phyloP scores from a whole-genome alignment of 2,888 invertebrate genomes.

The Lapara coniferarum region DNA sequence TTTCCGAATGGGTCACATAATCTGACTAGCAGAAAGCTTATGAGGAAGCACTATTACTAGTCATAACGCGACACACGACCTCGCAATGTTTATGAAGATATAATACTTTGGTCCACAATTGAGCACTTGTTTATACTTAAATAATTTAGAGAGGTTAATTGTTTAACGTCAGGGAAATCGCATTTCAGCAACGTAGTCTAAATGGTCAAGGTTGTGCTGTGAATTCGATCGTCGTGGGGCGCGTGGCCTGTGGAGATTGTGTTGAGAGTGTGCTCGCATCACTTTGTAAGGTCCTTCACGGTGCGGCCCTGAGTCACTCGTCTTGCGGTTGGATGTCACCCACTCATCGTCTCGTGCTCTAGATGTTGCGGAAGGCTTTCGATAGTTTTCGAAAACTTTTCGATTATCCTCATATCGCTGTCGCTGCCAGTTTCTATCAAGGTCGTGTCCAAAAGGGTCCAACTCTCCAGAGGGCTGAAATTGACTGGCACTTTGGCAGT shows the following conservation, averaged over 20 bases:
- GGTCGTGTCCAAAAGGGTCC: constrained; percentile 86
- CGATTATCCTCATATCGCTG: constrained; percentile 73
- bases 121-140: constrained; percentile 70
- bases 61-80: background rate
- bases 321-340: constrained; percentile 62
- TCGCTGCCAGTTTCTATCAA: constrained; percentile 82
- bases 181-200: constrained; percentile 85
- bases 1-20: constrained; percentile 1
- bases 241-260: constrained; percentile 83
- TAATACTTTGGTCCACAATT: constrained; percentile 81
- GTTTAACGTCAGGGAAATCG: constrained; percentile 84
- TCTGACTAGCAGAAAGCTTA: constrained; percentile 31
- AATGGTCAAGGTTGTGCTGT: constrained; percentile 86
- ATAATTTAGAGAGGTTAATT: constrained; percentile 51
- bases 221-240: constrained; percentile 84
- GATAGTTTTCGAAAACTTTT: constrained; percentile 67
- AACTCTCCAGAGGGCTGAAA: constrained; percentile 86
- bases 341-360: constrained; percentile 66
- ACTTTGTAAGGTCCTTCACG: constrained; percentile 77
- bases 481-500: constrained; percentile 81
- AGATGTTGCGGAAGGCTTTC: constrained; percentile 55
- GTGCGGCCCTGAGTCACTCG: constrained; percentile 71
- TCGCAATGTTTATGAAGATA: constrained; percentile 36
- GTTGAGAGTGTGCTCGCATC: constrained; percentile 85
- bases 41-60: background rate